Conservation (phyloP, 2,797 vertebrate genomes). For the Diceros bicornis region DNA sequence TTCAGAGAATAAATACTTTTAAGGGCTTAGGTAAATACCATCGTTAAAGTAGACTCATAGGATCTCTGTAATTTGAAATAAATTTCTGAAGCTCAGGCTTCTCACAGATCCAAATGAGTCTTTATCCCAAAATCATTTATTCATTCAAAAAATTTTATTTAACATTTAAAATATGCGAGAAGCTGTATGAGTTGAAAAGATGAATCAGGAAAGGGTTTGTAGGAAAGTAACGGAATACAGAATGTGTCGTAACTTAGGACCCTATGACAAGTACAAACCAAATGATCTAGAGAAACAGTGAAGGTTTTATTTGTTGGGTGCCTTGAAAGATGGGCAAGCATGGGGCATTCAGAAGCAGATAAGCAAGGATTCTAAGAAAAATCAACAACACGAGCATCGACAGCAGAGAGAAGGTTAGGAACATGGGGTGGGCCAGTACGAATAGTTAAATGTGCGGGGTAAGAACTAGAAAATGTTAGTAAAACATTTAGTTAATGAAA, state of each 20-base stretch:
- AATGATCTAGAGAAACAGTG: background rate
- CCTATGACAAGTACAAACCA: background rate
- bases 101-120: constrained; percentile 63
- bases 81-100: constrained; percentile 51
- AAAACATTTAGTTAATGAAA: background rate
- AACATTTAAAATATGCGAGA: constrained; percentile 59
- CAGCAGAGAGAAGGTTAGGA: background rate
- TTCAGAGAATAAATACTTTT: constrained; percentile 57
- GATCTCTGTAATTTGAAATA: constrained; percentile 52
- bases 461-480: background rate
- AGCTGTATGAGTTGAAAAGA: constrained; percentile 40
- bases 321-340: background rate
- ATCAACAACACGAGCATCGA: background rate
- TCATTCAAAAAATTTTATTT: constrained; percentile 44
- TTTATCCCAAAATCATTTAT: constrained; percentile 60
- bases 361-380: background rate
- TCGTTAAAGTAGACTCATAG: constrained; percentile 21
- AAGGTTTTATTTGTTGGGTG: background rate
- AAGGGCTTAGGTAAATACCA: constrained; percentile 46
- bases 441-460: background rate
- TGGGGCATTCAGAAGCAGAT: background rate
- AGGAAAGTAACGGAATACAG: constrained; percentile 22
- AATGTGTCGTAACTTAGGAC: background rate
- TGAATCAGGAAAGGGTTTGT: constrained; percentile 39
- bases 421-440: background rate